Base-by-base conservation (phyloP, 2,888 invertebrate genomes). In the Xestia ashworthii region DNA sequence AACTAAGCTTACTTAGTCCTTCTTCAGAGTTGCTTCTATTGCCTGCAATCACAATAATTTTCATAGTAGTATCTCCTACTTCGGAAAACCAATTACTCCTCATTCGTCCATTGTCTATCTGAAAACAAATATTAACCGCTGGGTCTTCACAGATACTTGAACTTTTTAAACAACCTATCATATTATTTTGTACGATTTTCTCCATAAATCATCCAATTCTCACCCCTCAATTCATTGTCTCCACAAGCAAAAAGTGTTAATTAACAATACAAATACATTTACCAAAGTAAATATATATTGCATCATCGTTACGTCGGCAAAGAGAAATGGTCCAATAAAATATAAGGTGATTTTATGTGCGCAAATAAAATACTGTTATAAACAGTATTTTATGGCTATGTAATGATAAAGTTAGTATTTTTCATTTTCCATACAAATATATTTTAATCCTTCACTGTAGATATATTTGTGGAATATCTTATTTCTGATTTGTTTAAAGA, bases 271-370 rank as follows among this genome's bases (percentile, higher is more conserved):
- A 85, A 85, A 87, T 70, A 85, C 79, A 81, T 81, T 85, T 81
- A 80, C 60, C 44, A 68, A 65, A 16, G 85, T 83, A 78, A 87
- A 87, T 85, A 81, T 14, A 50, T 67, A 81, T 87, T 81, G 74
- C 76, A 65, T 80, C 80, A 81, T 85, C 73, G 66, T 62, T 25
- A 41, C 60, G 46, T 41, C 44, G 44, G 25, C 14, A 50, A 14
- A 38, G 78, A 25, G 46, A 25, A 78, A 69, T 60, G 71, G 41
- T 83, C 69, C 62, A 81, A 74, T 68, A 83, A 79, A 80, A 64
- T 53, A 64, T 60, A 74, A 68, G 58, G 64, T 68, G 60, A 62
- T 67, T 81, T 82, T 78, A 73, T 73, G 64, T 64, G 11, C 9
- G 4, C 22, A 41, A 48, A 80, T 60, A 79, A 82, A 74, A 83